phyloP scores from a whole-genome alignment of 1,140 invertebrate genomes.

The Lanistes nyassanus region DNA sequence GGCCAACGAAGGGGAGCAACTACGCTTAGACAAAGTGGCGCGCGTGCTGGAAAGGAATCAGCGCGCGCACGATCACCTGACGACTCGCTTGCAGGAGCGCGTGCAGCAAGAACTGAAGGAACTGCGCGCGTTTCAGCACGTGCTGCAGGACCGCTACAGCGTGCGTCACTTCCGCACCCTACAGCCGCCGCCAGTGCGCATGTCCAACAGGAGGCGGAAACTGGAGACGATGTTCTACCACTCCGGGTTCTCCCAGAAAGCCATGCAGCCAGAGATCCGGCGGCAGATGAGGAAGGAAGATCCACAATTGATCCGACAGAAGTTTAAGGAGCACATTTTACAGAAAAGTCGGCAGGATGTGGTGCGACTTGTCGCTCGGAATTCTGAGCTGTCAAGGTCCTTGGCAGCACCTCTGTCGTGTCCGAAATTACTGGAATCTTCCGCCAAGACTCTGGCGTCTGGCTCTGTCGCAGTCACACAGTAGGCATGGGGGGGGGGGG shows the following conservation, averaged over 20 bases:
- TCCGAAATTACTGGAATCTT: no score
- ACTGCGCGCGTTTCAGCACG: conserved; percentile 20
- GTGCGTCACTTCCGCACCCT: conserved; percentile 15
- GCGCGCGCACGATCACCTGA: conserved; percentile 2
- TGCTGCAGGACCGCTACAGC: conserved; percentile 19
- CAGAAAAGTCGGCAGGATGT: conserved; percentile 12
- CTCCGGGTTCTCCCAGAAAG: conserved; percentile 18
- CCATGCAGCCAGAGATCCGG: conserved; percentile 23
- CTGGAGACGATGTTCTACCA: conserved; percentile 25
- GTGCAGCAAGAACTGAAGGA: conserved; percentile 14
- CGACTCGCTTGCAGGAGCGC: conserved; percentile 2
- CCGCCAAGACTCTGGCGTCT: no score
- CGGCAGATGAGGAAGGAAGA: conserved; percentile 19
- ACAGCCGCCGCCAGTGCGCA: conserved; percentile 18
- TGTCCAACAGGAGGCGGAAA: conserved; percentile 24
- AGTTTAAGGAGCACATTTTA: conserved; percentile 12
- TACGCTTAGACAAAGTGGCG: conserved; percentile 17
- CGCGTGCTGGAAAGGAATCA: conserved; percentile 19
- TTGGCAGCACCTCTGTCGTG: not conserved
- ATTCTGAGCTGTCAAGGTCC: not conserved
- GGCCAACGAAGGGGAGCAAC: conserved; percentile 25
- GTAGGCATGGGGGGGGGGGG: no score
- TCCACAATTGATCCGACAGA: not conserved
- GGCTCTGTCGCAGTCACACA: no score
- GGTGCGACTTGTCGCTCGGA: conserved; percentile 17